Base-by-base conservation (phyloP, 2,113 vertebrate genomes). In the Synodontis membranacea region DNA sequence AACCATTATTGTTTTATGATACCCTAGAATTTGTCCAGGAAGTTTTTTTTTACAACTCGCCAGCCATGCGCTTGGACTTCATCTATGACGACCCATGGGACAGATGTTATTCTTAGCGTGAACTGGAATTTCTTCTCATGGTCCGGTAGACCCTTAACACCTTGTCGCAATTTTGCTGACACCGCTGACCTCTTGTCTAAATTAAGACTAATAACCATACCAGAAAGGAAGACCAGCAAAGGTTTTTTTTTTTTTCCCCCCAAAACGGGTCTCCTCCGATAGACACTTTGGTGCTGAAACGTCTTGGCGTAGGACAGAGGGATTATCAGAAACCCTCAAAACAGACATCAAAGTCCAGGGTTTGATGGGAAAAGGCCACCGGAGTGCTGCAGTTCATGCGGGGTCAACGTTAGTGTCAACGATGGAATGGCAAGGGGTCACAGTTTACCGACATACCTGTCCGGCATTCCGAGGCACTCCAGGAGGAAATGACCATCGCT, bases 351-450 rank as follows among this genome's bases (percentile, higher is more conserved):
- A 95, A 95, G 90, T 83, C 52, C 4, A 74, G 66, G 50, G 21
- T 89, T 82, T 89, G 93, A 92, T 94, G 94, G 92, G 92, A 94
- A 83, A 94, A 91, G 91, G 87, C 82, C 89, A 91, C 86, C 84
- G 83, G 88, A 85, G 64, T 82, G 80, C 74, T 46, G 44, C 62
- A 86, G 92, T 93, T 94, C 91, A 89, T 62, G 74, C 1, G 0
- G 85, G 92, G 92, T 93, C 93, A 89, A 86, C 89, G 92, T 95
- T 94, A 92, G 94, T 94, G 93, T 93, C 91, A 92, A 88, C 82
- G 83, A 80, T 89, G 88, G 91, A 90, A 89, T 64, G 86, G 86
- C 78, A 80, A 11, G 12, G 81, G 92, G 93, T 95, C 93, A 93
- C 34, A 90, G 93, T 91, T 92, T 72, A 88, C 68, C 34, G 85